Conservation (phyloP, 1,140 invertebrate genomes). For the Adoxophyes honmai region DNA sequence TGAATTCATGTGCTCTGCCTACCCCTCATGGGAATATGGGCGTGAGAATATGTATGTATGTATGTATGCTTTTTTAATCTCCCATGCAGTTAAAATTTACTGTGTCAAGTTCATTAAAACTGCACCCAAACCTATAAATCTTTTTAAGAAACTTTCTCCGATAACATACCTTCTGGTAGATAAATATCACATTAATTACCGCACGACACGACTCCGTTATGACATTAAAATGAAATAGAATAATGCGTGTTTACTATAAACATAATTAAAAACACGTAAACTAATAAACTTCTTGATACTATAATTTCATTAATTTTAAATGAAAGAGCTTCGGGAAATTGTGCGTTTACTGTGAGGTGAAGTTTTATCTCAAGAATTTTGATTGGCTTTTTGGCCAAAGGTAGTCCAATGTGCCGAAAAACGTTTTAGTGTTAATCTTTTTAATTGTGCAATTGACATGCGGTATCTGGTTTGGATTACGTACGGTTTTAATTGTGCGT, state of each 20-base stretch:
- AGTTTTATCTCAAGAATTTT: background rate
- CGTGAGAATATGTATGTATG: too few relatives aligned
- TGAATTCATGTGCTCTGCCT: too few relatives aligned
- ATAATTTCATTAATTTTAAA: background rate
- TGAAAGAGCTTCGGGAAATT: slow-evolving; percentile 17
- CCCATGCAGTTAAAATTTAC: slow-evolving; percentile 15
- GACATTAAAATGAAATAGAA: background rate
- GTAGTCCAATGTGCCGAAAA: slow-evolving; percentile 25
- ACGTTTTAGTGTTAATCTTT: slow-evolving; percentile 29
- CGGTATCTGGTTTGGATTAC: too few relatives aligned
- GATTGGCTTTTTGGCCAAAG: slow-evolving; percentile 8
- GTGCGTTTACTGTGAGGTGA: background rate
- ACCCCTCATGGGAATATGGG: too few relatives aligned
- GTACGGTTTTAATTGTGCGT: too few relatives aligned
- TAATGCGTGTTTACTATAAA: slow-evolving; percentile 18
- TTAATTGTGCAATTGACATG: background rate
- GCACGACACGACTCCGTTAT: slow-evolving; percentile 27
- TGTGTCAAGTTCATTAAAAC: background rate
- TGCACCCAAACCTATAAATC: slow-evolving; percentile 8
- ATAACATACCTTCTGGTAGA: slow-evolving; percentile 24
- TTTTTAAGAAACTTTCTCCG: slow-evolving; percentile 18
- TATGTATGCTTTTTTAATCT: too few relatives aligned
- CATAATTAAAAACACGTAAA: slow-evolving; percentile 15
- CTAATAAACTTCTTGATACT: background rate
- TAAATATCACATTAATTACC: slow-evolving; percentile 40